A percentile compares a stretch with the other conserved stretches of the same genome.
Evolutionary conservation across 2,888 invertebrate species (phyloP).

Genomic region (Lasius fuliginosus): DNA sequence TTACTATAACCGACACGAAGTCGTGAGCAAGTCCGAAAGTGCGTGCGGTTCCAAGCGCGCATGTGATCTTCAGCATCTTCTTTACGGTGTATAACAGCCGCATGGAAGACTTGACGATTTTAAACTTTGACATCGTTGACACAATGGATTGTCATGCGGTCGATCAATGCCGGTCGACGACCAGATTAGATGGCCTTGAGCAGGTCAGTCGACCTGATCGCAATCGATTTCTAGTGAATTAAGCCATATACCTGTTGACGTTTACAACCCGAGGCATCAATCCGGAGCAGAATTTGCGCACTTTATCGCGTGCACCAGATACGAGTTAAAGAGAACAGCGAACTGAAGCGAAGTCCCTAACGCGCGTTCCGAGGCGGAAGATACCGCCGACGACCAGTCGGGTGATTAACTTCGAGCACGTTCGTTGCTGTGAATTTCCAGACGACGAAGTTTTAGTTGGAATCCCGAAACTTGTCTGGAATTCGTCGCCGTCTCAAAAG

Average conservation of each 20-base stretch:
- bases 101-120: background rate
- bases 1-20: constrained; percentile 49
- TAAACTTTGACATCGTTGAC: background rate
- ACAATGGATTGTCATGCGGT: background rate
- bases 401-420: constrained; percentile 2
- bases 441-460: constrained; percentile 20
- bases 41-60: constrained; percentile 36
- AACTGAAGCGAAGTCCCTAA: constrained; percentile 18
- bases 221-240: constrained; percentile 11
- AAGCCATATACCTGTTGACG: constrained; percentile 18
- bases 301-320: background rate
- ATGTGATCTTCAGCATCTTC: background rate
- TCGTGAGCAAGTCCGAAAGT: constrained; percentile 19
- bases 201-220: constrained; percentile 2
- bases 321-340: constrained; percentile 3
- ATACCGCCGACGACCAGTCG: constrained; percentile 20
- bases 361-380: constrained; percentile 20
- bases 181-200: constrained; percentile 14
- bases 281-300: background rate
- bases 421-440: background rate
- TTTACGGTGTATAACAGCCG: background rate
- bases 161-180: constrained; percentile 16
- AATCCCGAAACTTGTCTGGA: constrained; percentile 53
- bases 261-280: background rate
- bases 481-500: constrained; percentile 30